Conservation (phyloP, 2,113 vertebrate species). For the Ochotona princeps region DNA sequence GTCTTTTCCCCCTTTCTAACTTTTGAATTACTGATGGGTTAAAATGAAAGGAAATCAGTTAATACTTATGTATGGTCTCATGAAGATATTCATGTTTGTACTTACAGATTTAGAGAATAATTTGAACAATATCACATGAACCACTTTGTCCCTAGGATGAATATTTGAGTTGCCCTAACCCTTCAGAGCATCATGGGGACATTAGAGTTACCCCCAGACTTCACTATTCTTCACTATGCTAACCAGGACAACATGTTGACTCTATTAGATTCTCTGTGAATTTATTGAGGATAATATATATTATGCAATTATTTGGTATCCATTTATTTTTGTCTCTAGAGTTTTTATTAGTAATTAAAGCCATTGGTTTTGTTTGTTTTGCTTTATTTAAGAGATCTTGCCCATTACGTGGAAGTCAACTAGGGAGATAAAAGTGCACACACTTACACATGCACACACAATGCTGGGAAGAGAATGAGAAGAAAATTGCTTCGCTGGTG, state of each 20-base stretch:
- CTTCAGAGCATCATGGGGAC: background rate
- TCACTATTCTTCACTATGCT: background rate
- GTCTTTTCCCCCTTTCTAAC: background rate
- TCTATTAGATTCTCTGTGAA: background rate
- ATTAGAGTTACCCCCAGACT: background rate
- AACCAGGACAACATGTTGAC: background rate
- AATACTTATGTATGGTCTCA: background rate
- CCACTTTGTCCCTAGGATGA: background rate
- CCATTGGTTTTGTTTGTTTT: background rate
- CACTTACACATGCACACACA: background rate
- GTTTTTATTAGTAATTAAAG: slow-evolving; percentile 1
- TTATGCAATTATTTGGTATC: background rate
- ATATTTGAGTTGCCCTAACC: background rate
- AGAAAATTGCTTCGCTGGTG: slow-evolving; percentile 2
- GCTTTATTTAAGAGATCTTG: background rate
- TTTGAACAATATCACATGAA: background rate
- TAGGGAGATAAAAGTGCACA: background rate
- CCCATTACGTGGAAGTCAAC: background rate
- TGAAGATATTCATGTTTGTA: background rate
- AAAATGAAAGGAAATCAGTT: background rate
- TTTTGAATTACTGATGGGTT: background rate
- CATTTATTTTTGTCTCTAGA: background rate
- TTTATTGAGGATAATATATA: background rate
- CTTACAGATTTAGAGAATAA: background rate
- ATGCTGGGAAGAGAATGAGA: background rate